A percentile compares a stretch with the other conserved stretches of the same genome.
phyloP scores from a whole-genome alignment of 2,113 vertebrate species.

The Microtus ochrogaster region DNA sequence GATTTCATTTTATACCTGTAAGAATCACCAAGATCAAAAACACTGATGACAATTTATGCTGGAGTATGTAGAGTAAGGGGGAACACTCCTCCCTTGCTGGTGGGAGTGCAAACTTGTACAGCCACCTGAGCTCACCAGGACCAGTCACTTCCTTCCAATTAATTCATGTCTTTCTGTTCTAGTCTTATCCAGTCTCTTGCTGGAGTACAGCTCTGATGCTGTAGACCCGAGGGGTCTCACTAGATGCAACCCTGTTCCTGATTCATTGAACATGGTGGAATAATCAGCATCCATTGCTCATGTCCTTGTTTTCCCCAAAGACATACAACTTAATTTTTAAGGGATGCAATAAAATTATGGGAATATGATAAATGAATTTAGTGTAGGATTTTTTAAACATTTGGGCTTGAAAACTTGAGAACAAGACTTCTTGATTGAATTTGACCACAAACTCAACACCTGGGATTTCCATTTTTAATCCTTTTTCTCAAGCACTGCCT shows the following conservation, averaged over 20 bases:
- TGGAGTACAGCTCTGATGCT: neutral
- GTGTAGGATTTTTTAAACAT: neutral
- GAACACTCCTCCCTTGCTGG: no score
- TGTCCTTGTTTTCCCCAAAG: neutral
- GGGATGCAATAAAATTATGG: neutral
- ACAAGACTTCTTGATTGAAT: neutral
- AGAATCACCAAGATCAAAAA: no score
- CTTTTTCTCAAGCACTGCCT: neutral
- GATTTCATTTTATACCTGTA: no score
- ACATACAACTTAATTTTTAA: neutral
- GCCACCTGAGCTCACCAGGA: neutral
- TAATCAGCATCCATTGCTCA: neutral
- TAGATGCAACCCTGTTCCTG: neutral
- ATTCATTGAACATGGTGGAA: neutral
- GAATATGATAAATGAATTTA: neutral
- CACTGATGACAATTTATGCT: no score
- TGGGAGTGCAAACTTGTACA: no score
- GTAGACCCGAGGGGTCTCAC: neutral
- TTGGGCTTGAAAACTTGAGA: neutral
- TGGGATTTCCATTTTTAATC: neutral
- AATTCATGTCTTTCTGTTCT: neutral
- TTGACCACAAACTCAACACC: neutral
- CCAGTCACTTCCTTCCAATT: neutral
- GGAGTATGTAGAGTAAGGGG: no score
- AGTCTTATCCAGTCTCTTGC: neutral